Evolutionary conservation across 2,797 vertebrate genomes (phyloP), one percentile per base, ranked within the genome.

Genomic region (Oreochromis grahami): DNA sequence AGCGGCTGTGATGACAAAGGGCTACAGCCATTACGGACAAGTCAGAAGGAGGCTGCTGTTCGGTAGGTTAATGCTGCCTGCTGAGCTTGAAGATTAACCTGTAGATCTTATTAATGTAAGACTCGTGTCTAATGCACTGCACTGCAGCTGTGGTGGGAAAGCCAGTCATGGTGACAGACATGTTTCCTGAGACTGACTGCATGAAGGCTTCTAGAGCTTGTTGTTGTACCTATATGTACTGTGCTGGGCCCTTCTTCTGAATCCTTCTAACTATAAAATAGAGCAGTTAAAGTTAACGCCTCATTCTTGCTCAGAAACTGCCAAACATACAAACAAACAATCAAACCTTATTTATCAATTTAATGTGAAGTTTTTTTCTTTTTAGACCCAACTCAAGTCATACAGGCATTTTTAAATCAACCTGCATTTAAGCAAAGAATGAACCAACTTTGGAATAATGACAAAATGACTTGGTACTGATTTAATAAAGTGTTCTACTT

Each of bases 11-110:
- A 55, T 65, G 10, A 34, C 55, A 17, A 2, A 32, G 53, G 58
- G 43, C 43, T 4, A 4, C 3, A 3, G 45, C 26, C 29, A 11
- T 81, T 56, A 58, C 5, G 5, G 32, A 26, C 19, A 79, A 50
- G 32, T 29, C 29, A 34, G 36, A 79, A 5, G 79, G 55, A 56
- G 32, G 51, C 65, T 41, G 43, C 36, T 24, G 70, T 82, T 83
- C 41, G 29, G 68, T 19, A 53, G 77, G 84, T 88, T 86, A 86
- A 80, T 76, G 82, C 85, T 78, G 50, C 92, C 91, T 93, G 86
- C 91, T 91, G 93, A 95, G 91, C 91, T 90, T 50, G 87, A 80
- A 88, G 91, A 85, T 91, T 90, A 96, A 89, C 92, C 92, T 92
- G 82, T 55, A 81, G 87, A 58, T 89, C 82, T 92, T 80, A 85